phyloP scores from a whole-genome alignment of 2,888 invertebrate species.

The Drosophila mimica region DNA sequence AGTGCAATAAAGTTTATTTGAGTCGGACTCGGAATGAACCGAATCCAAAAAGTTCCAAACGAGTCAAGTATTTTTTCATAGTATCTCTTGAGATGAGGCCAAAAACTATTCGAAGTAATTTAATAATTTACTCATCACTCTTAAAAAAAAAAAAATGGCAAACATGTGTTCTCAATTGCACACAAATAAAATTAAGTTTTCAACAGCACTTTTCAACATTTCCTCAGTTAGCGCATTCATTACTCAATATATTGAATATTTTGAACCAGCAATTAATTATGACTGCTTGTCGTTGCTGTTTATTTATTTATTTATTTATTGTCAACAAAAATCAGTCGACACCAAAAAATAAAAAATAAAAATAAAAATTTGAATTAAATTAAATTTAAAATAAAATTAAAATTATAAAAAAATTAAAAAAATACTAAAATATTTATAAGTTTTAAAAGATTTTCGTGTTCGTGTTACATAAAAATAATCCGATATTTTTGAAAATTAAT shows the following conservation, averaged over 20 bases:
- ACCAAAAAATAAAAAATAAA: no score
- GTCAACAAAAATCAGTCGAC: no score
- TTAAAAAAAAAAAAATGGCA: background rate
- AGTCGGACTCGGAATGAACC: background rate
- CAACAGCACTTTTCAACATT: background rate
- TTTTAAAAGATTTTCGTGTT: background rate
- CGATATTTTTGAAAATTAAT: no score
- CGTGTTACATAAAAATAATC: background rate
- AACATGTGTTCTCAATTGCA: background rate
- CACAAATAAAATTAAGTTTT: background rate
- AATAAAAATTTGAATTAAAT: no score
- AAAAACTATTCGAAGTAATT: background rate
- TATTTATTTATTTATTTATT: no score
- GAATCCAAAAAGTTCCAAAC: background rate
- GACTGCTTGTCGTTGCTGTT: slow-evolving; percentile 20
- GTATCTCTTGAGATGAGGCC: background rate
- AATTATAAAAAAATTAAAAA: no score
- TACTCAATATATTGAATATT: background rate
- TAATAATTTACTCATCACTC: background rate
- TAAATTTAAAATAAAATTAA: no score
- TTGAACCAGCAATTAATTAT: slow-evolving; percentile 43
- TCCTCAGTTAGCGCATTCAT: background rate
- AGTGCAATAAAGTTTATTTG: background rate
- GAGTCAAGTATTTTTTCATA: background rate
- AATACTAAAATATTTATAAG: no score